Percentiles rank a stretch among this genome's conserved stretches.
phyloP scores from a whole-genome alignment of 2,888 invertebrate species.

The Hartigia nigra region DNA sequence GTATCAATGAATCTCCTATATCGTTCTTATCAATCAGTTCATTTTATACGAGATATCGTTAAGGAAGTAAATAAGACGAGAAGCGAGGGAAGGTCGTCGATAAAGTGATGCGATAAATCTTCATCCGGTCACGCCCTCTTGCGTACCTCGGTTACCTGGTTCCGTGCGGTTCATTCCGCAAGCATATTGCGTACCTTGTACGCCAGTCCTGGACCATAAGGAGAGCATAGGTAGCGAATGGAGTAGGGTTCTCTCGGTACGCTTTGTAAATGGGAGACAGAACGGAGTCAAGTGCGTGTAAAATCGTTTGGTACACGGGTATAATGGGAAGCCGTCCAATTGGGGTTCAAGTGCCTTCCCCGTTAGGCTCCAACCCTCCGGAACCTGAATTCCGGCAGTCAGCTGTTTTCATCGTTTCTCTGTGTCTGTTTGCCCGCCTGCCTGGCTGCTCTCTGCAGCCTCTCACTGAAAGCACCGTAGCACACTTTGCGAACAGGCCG shows the following conservation, averaged over 20 bases:
- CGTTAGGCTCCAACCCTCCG: conserved; percentile 50
- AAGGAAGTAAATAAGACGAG: neutral
- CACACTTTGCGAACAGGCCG: conserved; percentile 19
- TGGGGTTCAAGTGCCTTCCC: conserved; percentile 57
- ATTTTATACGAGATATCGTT: neutral
- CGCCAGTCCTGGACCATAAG: neutral
- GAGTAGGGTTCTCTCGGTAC: neutral
- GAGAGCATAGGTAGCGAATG: neutral
- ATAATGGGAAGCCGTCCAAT: conserved; percentile 59
- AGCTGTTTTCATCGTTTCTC: conserved; percentile 52
- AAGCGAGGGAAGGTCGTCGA: conserved; percentile 11
- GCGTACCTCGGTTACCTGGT: conserved; percentile 19
- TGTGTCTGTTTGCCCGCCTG: conserved; percentile 20
- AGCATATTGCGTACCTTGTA: neutral
- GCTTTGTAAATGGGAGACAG: conserved; percentile 30
- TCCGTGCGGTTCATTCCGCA: neutral
- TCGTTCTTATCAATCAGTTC: neutral
- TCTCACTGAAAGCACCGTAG: conserved; percentile 31
- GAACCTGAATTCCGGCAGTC: conserved; percentile 62
- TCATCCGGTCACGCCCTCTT: conserved; percentile 31
- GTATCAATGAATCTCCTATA: neutral
- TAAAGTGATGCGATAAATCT: conserved; percentile 23
- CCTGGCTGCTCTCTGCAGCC: conserved; percentile 21
- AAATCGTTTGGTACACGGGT: conserved; percentile 66
- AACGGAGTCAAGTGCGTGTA: conserved; percentile 72